phyloP scores from a whole-genome alignment of 2,797 vertebrate genomes.

The Lateolabrax maculatus region DNA sequence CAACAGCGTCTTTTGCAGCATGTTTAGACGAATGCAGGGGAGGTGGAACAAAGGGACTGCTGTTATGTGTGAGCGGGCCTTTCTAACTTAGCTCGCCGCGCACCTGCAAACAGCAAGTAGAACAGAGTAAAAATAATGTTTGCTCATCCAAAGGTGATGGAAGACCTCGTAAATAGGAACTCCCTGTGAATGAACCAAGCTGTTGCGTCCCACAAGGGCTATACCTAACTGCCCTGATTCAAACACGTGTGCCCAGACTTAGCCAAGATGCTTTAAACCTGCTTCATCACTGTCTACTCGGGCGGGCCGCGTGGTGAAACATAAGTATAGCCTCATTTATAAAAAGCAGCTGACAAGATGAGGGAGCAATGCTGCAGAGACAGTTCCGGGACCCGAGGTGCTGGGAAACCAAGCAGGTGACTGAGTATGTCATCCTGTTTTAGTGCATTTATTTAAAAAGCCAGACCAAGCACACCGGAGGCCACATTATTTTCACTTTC shows the following conservation, averaged over 20 bases:
- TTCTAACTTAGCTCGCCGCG: constrained; percentile 40
- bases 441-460: constrained; percentile 46
- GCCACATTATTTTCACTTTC: constrained; percentile 42
- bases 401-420: constrained; percentile 40
- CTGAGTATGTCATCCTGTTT: constrained; percentile 39
- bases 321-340: constrained; percentile 25
- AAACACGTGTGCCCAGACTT: constrained; percentile 25
- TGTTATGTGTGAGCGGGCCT: constrained; percentile 22
- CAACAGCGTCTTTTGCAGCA: neutral
- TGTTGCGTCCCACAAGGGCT: constrained; percentile 42
- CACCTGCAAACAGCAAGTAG: constrained; percentile 76
- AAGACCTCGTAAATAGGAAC: constrained; percentile 51
- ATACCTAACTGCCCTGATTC: constrained; percentile 26
- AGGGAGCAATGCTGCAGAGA: constrained; percentile 10
- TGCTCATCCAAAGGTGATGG: constrained; percentile 60
- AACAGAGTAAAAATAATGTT: constrained; percentile 67
- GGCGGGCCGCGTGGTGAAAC: neutral
- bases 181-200: constrained; percentile 49
- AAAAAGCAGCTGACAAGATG: constrained; percentile 24
- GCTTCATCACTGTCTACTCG: constrained; percentile 48
- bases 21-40: constrained; percentile 37
- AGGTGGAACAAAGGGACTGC: constrained; percentile 16
- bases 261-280: constrained; percentile 23
- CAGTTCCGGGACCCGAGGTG: constrained; percentile 5
- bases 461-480: constrained; percentile 33